These are phyloP conservation scores for Brienomyrus longianalis DNA, from an alignment of 2,113 vertebrate species.

Conservation along the genomic window DNA sequence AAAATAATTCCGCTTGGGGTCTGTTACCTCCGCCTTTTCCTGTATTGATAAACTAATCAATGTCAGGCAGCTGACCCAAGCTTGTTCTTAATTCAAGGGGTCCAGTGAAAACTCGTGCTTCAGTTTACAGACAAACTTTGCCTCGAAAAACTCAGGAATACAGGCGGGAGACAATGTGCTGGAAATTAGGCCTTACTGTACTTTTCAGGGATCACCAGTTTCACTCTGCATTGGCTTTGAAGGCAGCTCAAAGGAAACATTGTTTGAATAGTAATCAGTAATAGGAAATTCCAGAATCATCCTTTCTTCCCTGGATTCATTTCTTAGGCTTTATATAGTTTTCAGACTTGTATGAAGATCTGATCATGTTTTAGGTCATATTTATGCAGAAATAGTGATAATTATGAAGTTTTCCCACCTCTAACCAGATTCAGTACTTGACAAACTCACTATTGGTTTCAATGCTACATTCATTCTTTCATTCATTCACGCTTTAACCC, in stretches of 20 bases:
- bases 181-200: neutral
- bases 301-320: neutral
- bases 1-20: neutral
- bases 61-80: neutral
- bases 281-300: neutral
- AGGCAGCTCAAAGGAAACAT: neutral
- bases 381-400: neutral
- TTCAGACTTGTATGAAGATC: neutral
- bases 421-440: neutral
- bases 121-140: neutral
- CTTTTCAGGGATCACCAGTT: neutral
- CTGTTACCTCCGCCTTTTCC: neutral
- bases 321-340: neutral
- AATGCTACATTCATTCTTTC: neutral
- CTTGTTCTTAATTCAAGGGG: neutral
- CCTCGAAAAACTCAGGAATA: neutral
- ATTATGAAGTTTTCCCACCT: neutral
- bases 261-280: neutral
- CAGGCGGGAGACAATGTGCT: neutral
- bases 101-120: neutral
- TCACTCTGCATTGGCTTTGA: neutral
- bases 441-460: neutral
- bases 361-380: neutral
- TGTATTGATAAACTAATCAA: neutral
- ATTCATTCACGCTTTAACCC: neutral